A percentile compares a stretch with the other conserved stretches of the same genome.
Evolutionary conservation across 2,113 vertebrate species (phyloP).

Genomic region (Australoheros scitulus): DNA sequence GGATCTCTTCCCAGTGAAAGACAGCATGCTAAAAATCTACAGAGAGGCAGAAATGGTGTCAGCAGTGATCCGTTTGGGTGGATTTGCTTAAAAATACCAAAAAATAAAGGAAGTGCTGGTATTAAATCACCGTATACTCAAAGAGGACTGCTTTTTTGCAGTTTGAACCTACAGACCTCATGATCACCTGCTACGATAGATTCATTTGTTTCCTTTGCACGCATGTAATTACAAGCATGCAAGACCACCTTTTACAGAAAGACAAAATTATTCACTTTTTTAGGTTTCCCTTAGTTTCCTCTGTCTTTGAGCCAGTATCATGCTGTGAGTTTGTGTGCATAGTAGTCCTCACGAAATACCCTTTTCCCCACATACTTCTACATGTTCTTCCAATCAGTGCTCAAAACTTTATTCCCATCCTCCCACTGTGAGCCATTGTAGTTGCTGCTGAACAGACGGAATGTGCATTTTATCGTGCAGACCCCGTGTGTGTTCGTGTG

Average conservation of each 20-base stretch:
- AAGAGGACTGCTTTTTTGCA: neutral
- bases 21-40: constrained; percentile 7
- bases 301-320: neutral
- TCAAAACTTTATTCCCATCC: neutral
- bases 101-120: constrained; percentile 7
- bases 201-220: neutral
- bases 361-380: constrained; percentile 16
- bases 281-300: neutral
- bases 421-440: constrained; percentile 14
- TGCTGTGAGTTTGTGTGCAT: neutral
- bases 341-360: neutral
- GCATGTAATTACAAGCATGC: neutral
- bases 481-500: neutral
- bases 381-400: constrained; percentile 38
- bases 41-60: constrained; percentile 2
- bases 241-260: neutral
- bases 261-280: neutral
- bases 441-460: neutral
- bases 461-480: constrained; percentile 5
- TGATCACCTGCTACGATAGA: neutral
- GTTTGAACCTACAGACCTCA: neutral
- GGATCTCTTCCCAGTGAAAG: constrained; percentile 35
- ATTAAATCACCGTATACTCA: neutral
- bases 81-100: constrained; percentile 30
- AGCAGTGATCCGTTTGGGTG: neutral